phyloP scores from a whole-genome alignment of 2,888 invertebrate genomes.

The Chromoteleia sp. region DNA sequence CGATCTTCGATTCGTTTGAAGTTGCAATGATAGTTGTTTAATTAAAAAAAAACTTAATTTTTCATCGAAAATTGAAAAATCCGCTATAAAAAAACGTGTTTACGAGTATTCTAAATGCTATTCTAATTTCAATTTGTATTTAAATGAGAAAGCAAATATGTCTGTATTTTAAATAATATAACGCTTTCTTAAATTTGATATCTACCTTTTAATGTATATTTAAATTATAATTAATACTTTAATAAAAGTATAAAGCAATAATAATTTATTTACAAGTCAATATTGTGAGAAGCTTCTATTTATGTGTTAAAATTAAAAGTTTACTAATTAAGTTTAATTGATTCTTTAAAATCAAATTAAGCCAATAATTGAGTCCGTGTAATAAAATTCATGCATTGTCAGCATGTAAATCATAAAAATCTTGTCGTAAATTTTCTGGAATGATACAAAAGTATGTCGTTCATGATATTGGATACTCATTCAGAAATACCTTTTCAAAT shows the following conservation, averaged over 20 bases:
- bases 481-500: slow-evolving; percentile 67
- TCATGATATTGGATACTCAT: slow-evolving; percentile 55
- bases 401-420: slow-evolving; percentile 32
- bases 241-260: neutral
- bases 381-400: slow-evolving; percentile 55
- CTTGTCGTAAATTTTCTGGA: slow-evolving; percentile 13
- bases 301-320: slow-evolving; percentile 20
- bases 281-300: slow-evolving; percentile 48
- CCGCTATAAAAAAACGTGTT: neutral
- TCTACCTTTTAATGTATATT: neutral
- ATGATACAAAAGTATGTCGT: slow-evolving; percentile 45
- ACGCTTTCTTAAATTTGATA: neutral
- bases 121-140: neutral
- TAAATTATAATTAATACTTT: neutral
- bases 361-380: slow-evolving; percentile 11
- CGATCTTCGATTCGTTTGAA: slow-evolving; percentile 5
- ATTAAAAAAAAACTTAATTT: too few relatives aligned
- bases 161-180: neutral
- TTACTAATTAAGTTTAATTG: neutral
- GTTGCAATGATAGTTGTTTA: neutral
- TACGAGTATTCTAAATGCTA: neutral
- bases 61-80: neutral
- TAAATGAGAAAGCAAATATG: neutral
- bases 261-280: neutral
- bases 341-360: neutral